Conservation (phyloP, 1,140 invertebrate species). For the Reticulitermes speratus region DNA sequence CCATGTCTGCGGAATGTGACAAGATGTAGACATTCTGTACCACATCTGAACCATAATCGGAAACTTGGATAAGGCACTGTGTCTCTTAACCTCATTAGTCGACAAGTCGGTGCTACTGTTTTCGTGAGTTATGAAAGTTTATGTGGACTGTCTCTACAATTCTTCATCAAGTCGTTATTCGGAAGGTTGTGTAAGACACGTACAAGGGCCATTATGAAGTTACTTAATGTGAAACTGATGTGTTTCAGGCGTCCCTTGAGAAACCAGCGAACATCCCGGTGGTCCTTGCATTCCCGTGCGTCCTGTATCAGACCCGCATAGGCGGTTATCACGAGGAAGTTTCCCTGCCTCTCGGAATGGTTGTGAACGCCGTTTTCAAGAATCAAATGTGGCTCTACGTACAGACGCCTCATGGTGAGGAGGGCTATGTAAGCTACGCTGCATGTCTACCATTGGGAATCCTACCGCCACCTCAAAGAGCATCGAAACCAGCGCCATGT, state of each 20-base stretch:
- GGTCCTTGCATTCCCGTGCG: conserved; percentile 70
- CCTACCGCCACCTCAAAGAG: conserved; percentile 49
- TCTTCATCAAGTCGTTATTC: too few species aligned
- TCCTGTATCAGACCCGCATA: conserved; percentile 69
- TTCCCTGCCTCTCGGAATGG: conserved; percentile 72
- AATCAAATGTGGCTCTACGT: conserved; percentile 80
- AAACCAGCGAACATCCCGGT: conserved; percentile 78
- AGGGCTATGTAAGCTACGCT: conserved; percentile 59
- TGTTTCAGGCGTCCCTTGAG: conserved; percentile 63
- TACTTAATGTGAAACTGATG: not conserved
- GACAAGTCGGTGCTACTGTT: too few species aligned
- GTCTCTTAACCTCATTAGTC: too few species aligned
- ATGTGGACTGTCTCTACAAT: too few species aligned
- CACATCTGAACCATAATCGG: too few species aligned
- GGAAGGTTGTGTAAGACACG: too few species aligned
- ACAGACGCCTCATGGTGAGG: conserved; percentile 78
- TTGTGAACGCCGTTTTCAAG: conserved; percentile 82
- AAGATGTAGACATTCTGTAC: too few species aligned
- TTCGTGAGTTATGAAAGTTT: too few species aligned
- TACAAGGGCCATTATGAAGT: too few species aligned
- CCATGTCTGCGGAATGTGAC: too few species aligned
- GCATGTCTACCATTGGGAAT: conserved; percentile 74
- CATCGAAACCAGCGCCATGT: conserved; percentile 58
- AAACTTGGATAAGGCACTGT: too few species aligned
- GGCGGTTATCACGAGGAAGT: conserved; percentile 69